Evolutionary conservation across 2,888 invertebrate genomes (phyloP).

Genomic region (Pinctada fucata): DNA sequence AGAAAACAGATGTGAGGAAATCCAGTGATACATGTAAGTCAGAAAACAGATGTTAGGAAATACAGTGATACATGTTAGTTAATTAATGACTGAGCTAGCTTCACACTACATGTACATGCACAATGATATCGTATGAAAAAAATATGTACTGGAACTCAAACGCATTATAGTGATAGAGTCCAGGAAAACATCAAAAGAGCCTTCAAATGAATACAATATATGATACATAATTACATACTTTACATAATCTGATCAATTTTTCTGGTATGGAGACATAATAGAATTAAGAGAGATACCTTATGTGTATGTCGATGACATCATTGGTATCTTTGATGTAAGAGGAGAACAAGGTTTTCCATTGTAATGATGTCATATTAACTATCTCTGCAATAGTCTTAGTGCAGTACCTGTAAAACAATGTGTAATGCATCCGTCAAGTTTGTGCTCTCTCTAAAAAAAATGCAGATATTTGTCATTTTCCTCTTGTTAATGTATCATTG

Average conservation of each 20-base stretch:
- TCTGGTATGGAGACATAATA: no score
- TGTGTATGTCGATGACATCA: not conserved
- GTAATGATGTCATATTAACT: constrained; percentile 58
- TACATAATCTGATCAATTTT: not conserved
- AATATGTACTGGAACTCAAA: no score
- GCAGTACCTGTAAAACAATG: constrained; percentile 59
- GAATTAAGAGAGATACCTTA: constrained; percentile 10
- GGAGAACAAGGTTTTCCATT: constrained; percentile 49
- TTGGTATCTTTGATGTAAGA: constrained; percentile 52
- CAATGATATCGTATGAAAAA: no score
- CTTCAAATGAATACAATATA: not conserved
- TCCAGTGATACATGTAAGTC: no score
- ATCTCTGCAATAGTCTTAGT: constrained; percentile 55
- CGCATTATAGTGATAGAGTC: not conserved
- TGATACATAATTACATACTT: not conserved
- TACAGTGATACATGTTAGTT: no score
- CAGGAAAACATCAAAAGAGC: not conserved
- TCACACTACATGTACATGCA: no score
- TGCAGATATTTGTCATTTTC: not conserved
- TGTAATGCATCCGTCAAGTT: no score
- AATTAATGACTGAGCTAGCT: no score
- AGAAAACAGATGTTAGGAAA: no score
- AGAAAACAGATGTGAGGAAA: no score
- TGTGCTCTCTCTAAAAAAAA: no score
- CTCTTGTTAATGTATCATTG: not conserved